Evolutionary conservation across 2,797 vertebrate genomes (phyloP).

Genomic region (Miichthys miiuy): DNA sequence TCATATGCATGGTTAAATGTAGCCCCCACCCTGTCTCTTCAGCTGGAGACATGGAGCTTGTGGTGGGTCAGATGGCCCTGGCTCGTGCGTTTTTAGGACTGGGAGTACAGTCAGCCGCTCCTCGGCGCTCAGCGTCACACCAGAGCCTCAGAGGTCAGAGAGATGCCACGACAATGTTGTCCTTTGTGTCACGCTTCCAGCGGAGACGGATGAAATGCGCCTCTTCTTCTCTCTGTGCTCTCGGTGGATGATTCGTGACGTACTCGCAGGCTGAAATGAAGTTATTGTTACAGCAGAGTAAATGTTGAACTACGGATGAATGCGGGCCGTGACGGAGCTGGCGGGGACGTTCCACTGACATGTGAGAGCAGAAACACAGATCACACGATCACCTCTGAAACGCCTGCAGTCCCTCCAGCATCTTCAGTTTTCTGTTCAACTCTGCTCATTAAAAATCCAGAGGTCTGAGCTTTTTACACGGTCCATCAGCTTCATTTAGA

Average conservation of each 20-base stretch:
- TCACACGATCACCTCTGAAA: conserved; percentile 47
- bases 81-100: conserved; percentile 6
- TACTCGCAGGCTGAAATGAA: conserved; percentile 32
- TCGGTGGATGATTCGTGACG: conserved; percentile 30
- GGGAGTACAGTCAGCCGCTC: conserved; percentile 27
- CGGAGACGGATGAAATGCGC: conserved; percentile 20
- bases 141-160: conserved; percentile 35
- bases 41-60: not conserved
- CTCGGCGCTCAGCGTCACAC: conserved; percentile 30
- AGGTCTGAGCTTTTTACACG: not conserved
- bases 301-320: conserved; percentile 54
- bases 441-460: conserved; percentile 22
- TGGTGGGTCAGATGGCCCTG: conserved; percentile 26
- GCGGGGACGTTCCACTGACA: conserved; percentile 11
- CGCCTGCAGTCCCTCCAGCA: not conserved
- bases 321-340: conserved; percentile 27
- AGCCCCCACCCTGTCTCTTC: not conserved
- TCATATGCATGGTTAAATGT: conserved; percentile 1
- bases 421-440: conserved; percentile 16
- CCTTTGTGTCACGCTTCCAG: conserved; percentile 51
- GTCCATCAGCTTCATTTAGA: conserved; percentile 9
- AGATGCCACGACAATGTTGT: conserved; percentile 41
- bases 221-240: conserved; percentile 4
- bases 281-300: conserved; percentile 60
- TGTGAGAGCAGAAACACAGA: conserved; percentile 37